A percentile compares a stretch with the other conserved stretches of the same genome.
Conservation (phyloP, 2,113 vertebrate species). For the Anolis carolinensis region DNA sequence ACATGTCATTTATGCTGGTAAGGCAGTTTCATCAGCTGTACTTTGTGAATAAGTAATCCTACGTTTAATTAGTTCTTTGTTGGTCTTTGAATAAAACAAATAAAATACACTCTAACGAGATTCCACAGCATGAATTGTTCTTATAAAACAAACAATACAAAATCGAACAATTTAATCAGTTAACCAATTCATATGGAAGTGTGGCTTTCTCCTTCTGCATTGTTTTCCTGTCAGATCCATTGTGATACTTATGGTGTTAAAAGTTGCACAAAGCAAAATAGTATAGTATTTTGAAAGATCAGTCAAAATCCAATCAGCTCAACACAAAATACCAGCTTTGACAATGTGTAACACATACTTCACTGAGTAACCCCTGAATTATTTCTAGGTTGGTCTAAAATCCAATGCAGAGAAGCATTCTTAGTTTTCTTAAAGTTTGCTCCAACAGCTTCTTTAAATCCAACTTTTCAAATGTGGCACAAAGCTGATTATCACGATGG, state of each 20-base stretch:
- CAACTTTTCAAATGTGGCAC: no score
- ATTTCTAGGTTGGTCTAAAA: no score
- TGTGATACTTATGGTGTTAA: not conserved
- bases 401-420: no score
- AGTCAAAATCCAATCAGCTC: not conserved
- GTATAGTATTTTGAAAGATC: not conserved
- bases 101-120: not conserved
- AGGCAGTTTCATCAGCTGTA: not conserved
- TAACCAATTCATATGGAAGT: not conserved
- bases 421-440: no score
- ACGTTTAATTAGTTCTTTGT: conserved; percentile 14
- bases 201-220: conserved; percentile 18
- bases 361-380: no score
- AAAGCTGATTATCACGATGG: no score
- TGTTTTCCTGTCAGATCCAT: not conserved
- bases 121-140: not conserved
- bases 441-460: no score
- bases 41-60: not conserved
- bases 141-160: conserved; percentile 4
- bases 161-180: conserved; percentile 7
- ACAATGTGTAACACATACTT: no score
- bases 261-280: conserved; percentile 16
- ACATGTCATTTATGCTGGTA: not conserved
- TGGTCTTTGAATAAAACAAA: not conserved
- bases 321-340: no score